Conservation (phyloP, 64 coral and sea anemone genomes). For the Anthopleura sola region DNA sequence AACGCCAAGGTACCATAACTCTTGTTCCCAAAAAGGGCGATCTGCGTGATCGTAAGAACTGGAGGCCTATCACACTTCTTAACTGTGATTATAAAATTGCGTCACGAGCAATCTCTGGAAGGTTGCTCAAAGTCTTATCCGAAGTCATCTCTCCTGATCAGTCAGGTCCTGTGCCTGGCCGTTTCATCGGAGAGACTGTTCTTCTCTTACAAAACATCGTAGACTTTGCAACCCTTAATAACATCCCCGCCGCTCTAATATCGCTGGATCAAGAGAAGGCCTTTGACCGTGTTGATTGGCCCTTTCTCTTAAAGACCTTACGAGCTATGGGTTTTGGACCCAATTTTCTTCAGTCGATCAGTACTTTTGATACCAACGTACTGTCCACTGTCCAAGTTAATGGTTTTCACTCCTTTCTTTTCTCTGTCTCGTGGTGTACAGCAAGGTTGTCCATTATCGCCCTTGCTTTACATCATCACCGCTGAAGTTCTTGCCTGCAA, state of each 20-base stretch:
- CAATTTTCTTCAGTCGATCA: neutral
- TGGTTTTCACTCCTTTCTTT: constrained; percentile 12
- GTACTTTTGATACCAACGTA: neutral
- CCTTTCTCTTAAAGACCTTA: neutral
- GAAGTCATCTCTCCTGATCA: neutral
- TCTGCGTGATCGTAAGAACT: neutral
- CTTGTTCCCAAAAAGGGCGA: neutral
- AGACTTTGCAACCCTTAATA: neutral
- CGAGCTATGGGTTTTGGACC: constrained; percentile 5
- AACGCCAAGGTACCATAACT: neutral
- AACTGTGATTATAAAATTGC: constrained; percentile 32
- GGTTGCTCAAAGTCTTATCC: neutral
- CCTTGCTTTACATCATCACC: neutral
- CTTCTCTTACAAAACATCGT: neutral
- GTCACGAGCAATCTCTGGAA: neutral
- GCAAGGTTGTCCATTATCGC: constrained; percentile 8
- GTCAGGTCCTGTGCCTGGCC: neutral
- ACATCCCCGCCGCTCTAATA: neutral
- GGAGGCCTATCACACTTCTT: constrained; percentile 28
- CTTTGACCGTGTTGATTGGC: constrained; percentile 28
- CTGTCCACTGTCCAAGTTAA: neutral
- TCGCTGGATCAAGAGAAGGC: constrained; percentile 41
- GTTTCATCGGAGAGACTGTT: constrained; percentile 9
- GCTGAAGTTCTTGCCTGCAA: neutral
- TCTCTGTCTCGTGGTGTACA: neutral